phyloP scores from a whole-genome alignment of 2,113 vertebrate genomes.

The Oncorhynchus clarkii region DNA sequence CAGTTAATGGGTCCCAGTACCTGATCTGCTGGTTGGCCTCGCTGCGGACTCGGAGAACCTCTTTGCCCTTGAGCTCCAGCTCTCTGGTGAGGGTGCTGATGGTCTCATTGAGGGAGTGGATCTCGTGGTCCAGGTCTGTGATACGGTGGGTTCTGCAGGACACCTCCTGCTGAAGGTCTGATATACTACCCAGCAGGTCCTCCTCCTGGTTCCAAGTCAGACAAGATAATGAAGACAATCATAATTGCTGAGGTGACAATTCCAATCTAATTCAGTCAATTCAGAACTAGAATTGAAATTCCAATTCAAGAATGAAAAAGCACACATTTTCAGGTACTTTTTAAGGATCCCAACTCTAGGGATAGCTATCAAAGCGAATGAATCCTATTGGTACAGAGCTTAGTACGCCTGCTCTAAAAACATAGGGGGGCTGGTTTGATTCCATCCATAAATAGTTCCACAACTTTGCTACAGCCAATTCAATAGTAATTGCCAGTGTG shows the following conservation, averaged over 20 bases:
- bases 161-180: slow-evolving; percentile 85
- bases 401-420: too few species aligned
- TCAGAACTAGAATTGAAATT: neutral
- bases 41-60: slow-evolving; percentile 91
- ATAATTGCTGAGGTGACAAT: too few species aligned
- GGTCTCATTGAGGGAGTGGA: slow-evolving; percentile 90
- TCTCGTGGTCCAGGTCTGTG: slow-evolving; percentile 89
- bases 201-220: slow-evolving; percentile 76
- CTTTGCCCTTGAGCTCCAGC: slow-evolving; percentile 93
- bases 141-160: slow-evolving; percentile 88
- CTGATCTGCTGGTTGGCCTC: slow-evolving; percentile 96
- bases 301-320: too few species aligned
- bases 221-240: neutral
- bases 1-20: slow-evolving; percentile 55
- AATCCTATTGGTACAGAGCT: too few species aligned
- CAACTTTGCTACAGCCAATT: too few species aligned
- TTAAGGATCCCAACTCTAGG: too few species aligned
- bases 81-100: slow-evolving; percentile 90
- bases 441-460: too few species aligned
- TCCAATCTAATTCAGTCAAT: neutral
- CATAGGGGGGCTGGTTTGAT: too few species aligned
- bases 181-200: slow-evolving; percentile 83
- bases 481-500: too few species aligned
- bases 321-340: too few species aligned
- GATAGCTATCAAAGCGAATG: too few species aligned